These are phyloP conservation scores for Brachionus koreanus DNA, from an alignment of 1,140 invertebrate genomes.

Conservation along the genomic window DNA sequence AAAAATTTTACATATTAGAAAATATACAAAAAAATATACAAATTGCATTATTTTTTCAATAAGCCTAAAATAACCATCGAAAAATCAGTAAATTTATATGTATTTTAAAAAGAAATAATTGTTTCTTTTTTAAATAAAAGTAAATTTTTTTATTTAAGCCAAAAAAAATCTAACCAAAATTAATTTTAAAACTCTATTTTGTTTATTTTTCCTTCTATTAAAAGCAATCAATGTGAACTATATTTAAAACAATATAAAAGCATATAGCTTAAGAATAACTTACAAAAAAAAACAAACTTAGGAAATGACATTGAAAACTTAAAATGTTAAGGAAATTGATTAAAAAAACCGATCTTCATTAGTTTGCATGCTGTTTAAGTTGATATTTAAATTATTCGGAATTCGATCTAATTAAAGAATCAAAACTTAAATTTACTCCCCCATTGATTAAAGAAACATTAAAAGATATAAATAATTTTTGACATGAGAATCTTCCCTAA, in stretches of 20 bases:
- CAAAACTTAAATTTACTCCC: not conserved
- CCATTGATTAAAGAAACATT: not conserved
- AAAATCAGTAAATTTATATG: too few species aligned
- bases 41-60: too few species aligned
- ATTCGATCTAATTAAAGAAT: not conserved
- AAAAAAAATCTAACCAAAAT: not conserved
- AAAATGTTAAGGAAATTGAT: conserved; percentile 4
- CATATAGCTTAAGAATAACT: not conserved
- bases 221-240: not conserved
- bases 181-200: not conserved
- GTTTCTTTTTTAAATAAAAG: not conserved
- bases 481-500: conserved; percentile 4
- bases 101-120: not conserved
- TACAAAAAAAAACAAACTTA: not conserved
- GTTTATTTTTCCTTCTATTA: not conserved
- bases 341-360: not conserved
- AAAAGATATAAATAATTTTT: conserved; percentile 32
- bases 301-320: not conserved
- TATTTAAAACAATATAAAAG: not conserved
- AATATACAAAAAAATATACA: too few species aligned
- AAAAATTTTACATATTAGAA: too few species aligned
- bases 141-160: too few species aligned
- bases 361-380: not conserved
- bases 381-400: not conserved
- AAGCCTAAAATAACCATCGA: too few species aligned